Base-by-base conservation (phyloP, 2,888 invertebrate species). In the Pristionchus japonicus region DNA sequence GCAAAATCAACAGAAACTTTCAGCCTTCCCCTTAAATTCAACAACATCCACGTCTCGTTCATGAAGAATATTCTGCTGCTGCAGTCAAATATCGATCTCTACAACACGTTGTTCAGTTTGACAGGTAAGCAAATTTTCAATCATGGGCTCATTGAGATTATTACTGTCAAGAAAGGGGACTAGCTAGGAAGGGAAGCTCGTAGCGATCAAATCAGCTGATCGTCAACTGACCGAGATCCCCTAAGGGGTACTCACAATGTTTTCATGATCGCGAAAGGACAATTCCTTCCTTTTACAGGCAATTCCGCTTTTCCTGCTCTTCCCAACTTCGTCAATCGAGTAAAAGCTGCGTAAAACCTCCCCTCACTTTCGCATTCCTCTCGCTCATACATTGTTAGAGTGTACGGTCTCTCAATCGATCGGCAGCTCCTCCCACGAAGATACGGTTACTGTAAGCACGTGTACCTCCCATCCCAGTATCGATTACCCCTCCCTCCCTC, bases 71-170 rank as follows among this genome's bases (percentile, higher is more conserved):
- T 90, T 20, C 74, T 92, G n/a, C 88, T 91, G 15, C 89, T 92
- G 17, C 91, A 92, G 87, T 91, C 91, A 15, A 91, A 92, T 86
- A 90, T 91, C 27, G 92, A 92, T 88, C 88, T 92, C 23, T 92
- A 91, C 89, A 89, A 88, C 49, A 88, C 90, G 3, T 70, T 90
- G 40, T 90, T 89, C 87, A 87, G 88, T 40, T 43, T 88, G n/a
- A 34, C 70, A 49, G 86, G 86, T 86, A 83, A 3, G 15, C 0
- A 9, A 7, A 74, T 27, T 0, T 64, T 31, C 15, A 17, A 52
- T 15, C 20, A 57, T 20, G n/a, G n/a, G n/a, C n/a, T n/a, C n/a
- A n/a, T n/a, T n/a, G n/a, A n/a, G n/a, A n/a, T n/a, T n/a, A n/a
- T n/a, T n/a, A n/a, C n/a, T n/a, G n/a, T n/a, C n/a, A n/a, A n/a